phyloP scores from a whole-genome alignment of 2,888 invertebrate genomes.

The Molorchus minor region DNA sequence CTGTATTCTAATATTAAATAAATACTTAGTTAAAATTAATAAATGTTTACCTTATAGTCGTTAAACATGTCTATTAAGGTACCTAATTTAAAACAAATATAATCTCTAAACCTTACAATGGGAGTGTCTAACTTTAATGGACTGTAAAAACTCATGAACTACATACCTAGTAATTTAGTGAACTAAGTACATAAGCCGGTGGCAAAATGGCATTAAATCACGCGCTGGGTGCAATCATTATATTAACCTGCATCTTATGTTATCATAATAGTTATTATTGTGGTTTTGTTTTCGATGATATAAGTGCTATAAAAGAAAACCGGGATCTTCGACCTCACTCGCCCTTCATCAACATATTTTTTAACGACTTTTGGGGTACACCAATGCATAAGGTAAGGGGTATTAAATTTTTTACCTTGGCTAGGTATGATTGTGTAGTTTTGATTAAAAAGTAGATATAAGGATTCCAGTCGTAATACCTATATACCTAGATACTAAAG shows the following conservation, averaged over 20 bases:
- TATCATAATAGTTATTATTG: constrained; percentile 93
- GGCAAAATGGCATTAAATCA: constrained; percentile 60
- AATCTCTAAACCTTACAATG: constrained; percentile 14
- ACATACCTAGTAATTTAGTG: constrained; percentile 17
- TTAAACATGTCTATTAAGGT: background rate
- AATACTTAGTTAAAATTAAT: too few relatives aligned
- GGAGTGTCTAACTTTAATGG: constrained; percentile 26
- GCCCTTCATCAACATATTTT: constrained; percentile 88
- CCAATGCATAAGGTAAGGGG: constrained; percentile 91
- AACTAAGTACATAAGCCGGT: constrained; percentile 28
- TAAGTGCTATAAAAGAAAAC: constrained; percentile 96
- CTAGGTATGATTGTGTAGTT: background rate
- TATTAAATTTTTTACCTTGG: too few relatives aligned
- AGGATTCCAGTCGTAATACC: background rate
- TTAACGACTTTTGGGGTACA: constrained; percentile 99
- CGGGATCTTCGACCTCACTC: constrained; percentile 92
- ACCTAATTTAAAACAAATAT: background rate
- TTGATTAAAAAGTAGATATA: constrained; percentile 1
- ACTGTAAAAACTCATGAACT: constrained; percentile 26
- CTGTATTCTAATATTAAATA: constrained; percentile 4
- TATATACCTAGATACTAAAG: background rate
- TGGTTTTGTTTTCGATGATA: constrained; percentile 97
- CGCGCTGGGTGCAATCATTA: constrained; percentile 71
- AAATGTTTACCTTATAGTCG: too few relatives aligned
- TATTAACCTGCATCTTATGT: constrained; percentile 78